These are phyloP conservation scores for Ruditapes philippinarum DNA, from an alignment of 1,140 invertebrate genomes.

Conservation along the genomic window DNA sequence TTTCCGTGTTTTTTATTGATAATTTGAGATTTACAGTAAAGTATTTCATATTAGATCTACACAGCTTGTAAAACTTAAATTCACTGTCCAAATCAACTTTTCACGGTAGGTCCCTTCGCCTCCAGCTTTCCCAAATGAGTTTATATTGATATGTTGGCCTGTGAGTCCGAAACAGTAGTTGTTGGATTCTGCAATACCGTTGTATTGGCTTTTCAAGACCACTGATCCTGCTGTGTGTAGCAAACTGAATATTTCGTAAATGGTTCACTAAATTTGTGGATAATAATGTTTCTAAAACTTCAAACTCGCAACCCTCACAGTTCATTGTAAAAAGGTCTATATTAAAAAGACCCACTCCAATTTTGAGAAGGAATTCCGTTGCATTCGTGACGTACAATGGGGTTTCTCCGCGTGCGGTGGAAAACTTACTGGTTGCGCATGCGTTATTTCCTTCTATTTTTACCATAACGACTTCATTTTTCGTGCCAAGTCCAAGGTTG, in stretches of 20 bases:
- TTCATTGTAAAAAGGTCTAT: slow-evolving; percentile 67
- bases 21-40: too few relatives aligned
- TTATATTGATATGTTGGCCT: slow-evolving; percentile 65
- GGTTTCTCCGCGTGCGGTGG: slow-evolving; percentile 12
- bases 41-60: too few relatives aligned
- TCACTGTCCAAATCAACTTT: background rate
- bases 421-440: slow-evolving; percentile 58
- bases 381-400: slow-evolving; percentile 57
- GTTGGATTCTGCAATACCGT: slow-evolving; percentile 60
- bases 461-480: slow-evolving; percentile 56
- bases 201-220: slow-evolving; percentile 31
- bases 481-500: slow-evolving; percentile 51
- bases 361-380: slow-evolving; percentile 57
- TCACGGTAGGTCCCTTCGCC: slow-evolving; percentile 21
- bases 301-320: slow-evolving; percentile 69
- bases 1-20: too few relatives aligned
- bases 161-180: slow-evolving; percentile 62
- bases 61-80: too few relatives aligned
- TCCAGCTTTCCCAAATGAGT: slow-evolving; percentile 67
- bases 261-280: slow-evolving; percentile 35
- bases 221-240: slow-evolving; percentile 49
- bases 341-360: slow-evolving; percentile 54
- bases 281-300: slow-evolving; percentile 52
- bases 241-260: slow-evolving; percentile 66
- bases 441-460: slow-evolving; percentile 60